Conservation (phyloP, 2,113 vertebrate genomes). For the Nothocercus julius region DNA sequence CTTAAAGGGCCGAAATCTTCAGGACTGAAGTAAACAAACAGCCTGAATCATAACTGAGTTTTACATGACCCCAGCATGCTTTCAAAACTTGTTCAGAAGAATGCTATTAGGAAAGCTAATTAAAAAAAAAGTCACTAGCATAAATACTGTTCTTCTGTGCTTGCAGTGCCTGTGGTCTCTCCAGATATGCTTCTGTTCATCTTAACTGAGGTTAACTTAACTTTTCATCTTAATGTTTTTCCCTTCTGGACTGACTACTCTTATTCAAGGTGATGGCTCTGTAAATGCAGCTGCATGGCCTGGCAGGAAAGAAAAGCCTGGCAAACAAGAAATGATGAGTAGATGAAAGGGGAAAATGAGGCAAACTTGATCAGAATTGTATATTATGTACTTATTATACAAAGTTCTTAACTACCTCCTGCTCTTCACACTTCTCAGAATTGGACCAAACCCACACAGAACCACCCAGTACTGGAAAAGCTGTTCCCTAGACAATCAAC, state of each 20-base stretch:
- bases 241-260: background rate
- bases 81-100: background rate
- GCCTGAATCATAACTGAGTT: background rate
- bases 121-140: background rate
- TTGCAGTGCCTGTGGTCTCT: background rate
- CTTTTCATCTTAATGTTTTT: background rate
- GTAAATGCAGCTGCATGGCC: background rate
- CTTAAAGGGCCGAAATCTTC: background rate
- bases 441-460: background rate
- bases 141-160: background rate
- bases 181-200: background rate
- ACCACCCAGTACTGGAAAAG: background rate
- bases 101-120: background rate
- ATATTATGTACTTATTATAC: background rate
- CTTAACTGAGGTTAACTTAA: too few relatives aligned
- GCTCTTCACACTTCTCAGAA: background rate
- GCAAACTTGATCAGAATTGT: background rate
- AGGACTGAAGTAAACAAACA: background rate
- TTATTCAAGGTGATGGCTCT: background rate
- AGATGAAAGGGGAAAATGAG: background rate
- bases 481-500: background rate
- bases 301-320: background rate
- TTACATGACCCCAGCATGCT: background rate
- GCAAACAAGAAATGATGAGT: background rate
- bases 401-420: background rate